phyloP scores from a whole-genome alignment of 2,888 invertebrate species.

The Sinopyrophorus schimmeli region DNA sequence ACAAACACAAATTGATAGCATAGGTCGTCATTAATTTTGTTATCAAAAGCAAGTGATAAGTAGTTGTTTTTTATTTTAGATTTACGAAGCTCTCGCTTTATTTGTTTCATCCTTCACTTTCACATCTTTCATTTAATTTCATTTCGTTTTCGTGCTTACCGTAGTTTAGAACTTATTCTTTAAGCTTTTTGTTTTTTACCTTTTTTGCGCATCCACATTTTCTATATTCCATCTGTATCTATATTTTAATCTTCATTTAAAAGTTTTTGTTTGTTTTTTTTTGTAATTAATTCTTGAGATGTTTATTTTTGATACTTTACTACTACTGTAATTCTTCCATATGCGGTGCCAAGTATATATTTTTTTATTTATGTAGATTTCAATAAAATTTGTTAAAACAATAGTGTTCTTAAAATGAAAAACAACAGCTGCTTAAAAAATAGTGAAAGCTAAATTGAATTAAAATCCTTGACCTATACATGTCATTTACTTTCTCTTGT shows the following conservation, averaged over 20 bases:
- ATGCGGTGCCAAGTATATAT: slow-evolving; percentile 36
- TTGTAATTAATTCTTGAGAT: too few relatives aligned
- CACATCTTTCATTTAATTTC: too few relatives aligned
- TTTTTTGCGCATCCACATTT: neutral
- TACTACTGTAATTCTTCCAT: slow-evolving; percentile 39
- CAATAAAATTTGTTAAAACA: neutral
- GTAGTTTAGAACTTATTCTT: too few relatives aligned
- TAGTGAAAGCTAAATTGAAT: slow-evolving; percentile 26
- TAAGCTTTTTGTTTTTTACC: too few relatives aligned
- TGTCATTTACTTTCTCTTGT: slow-evolving; percentile 31
- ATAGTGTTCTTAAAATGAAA: neutral
- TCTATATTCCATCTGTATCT: too few relatives aligned
- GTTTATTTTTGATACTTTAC: slow-evolving; percentile 8
- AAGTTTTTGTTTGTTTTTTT: too few relatives aligned
- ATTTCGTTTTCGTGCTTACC: too few relatives aligned
- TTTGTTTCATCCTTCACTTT: slow-evolving; percentile 1
- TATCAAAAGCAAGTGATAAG: slow-evolving; percentile 13
- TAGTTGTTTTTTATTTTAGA: slow-evolving; percentile 16
- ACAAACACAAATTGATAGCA: slow-evolving; percentile 82
- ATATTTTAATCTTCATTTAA: too few relatives aligned
- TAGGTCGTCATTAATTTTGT: slow-evolving; percentile 66
- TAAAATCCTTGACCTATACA: slow-evolving; percentile 23
- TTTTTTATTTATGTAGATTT: slow-evolving; percentile 22
- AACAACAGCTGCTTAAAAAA: slow-evolving; percentile 1
- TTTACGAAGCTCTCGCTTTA: slow-evolving; percentile 19